phyloP scores from a whole-genome alignment of 2,888 invertebrate genomes.

The Drosophila eohydei region DNA sequence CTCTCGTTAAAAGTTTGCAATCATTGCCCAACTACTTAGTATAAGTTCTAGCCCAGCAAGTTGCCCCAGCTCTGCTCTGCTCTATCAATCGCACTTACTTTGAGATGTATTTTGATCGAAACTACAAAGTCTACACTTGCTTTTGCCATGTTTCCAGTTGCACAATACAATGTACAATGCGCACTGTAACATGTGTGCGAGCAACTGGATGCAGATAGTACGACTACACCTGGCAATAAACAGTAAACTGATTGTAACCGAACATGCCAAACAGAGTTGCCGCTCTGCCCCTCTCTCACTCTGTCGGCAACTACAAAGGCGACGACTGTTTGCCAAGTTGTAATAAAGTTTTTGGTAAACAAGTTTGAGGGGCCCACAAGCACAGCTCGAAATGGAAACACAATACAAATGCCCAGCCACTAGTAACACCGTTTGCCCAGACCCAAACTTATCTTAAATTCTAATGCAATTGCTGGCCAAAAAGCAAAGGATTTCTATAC shows the following conservation, averaged over 20 bases:
- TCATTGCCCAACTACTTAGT: slow-evolving; percentile 19
- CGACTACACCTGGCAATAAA: slow-evolving; percentile 42
- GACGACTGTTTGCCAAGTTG: slow-evolving; percentile 79
- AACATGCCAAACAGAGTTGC: slow-evolving; percentile 17
- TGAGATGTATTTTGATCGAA: slow-evolving; percentile 15
- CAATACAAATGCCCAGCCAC: slow-evolving; percentile 1
- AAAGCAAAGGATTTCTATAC: slow-evolving; percentile 57
- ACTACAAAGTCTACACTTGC: slow-evolving; percentile 27
- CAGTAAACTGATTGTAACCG: slow-evolving; percentile 72
- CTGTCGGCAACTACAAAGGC: slow-evolving; percentile 64
- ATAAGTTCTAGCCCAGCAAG: slow-evolving; percentile 12
- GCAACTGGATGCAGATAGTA: slow-evolving; percentile 24
- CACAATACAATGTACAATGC: slow-evolving; percentile 54
- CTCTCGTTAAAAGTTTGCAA: slow-evolving; percentile 3
- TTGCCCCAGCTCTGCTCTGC: background rate
- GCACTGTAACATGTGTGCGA: slow-evolving; percentile 29
- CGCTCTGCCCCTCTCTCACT: background rate
- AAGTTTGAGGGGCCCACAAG: slow-evolving; percentile 41
- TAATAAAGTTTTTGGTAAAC: slow-evolving; percentile 80
- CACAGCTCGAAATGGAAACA: slow-evolving; percentile 13
- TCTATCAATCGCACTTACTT: slow-evolving; percentile 24
- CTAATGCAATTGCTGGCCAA: slow-evolving; percentile 63
- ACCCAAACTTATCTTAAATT: slow-evolving; percentile 74
- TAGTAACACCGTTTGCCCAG: slow-evolving; percentile 4
- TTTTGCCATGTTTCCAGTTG: slow-evolving; percentile 36